A percentile compares a stretch with the other conserved stretches of the same genome.
These are phyloP conservation scores for Eolophus roseicapilla DNA, from an alignment of 2,113 vertebrate genomes.

Conservation along the genomic window DNA sequence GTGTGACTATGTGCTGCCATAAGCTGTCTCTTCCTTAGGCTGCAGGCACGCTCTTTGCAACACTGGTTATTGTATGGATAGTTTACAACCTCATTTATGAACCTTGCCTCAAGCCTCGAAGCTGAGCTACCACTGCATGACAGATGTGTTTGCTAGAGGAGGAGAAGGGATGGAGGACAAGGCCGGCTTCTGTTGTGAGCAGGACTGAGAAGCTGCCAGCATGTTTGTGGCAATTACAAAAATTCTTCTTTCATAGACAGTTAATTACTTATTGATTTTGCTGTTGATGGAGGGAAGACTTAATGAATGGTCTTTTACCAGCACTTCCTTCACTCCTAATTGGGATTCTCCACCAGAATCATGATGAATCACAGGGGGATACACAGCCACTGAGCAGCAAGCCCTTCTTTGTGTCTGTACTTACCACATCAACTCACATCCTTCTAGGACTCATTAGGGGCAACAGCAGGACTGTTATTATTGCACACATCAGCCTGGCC, in stretches of 20 bases:
- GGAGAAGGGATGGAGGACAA: background rate
- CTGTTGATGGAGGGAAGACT: background rate
- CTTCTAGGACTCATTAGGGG: conserved; percentile 68
- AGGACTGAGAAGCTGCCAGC: background rate
- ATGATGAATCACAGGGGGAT: background rate
- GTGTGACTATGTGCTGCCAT: background rate
- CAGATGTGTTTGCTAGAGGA: background rate
- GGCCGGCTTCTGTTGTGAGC: background rate
- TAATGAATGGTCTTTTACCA: conserved; percentile 7
- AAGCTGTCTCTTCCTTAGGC: background rate
- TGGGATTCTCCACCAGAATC: background rate
- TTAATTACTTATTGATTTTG: conserved; percentile 57
- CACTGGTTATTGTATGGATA: background rate
- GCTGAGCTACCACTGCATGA: background rate
- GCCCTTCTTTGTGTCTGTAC: background rate
- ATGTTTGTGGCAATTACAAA: background rate
- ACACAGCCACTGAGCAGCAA: background rate
- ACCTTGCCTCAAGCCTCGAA: background rate
- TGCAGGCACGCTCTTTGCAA: background rate
- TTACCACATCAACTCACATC: background rate
- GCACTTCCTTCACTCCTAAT: conserved; percentile 2
- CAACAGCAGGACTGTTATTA: conserved; percentile 71
- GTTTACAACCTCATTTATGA: background rate
- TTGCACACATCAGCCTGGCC: conserved; percentile 72
- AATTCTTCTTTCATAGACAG: background rate